phyloP scores from a whole-genome alignment of 2,888 invertebrate species.

The Synanthedon tipuliformis region DNA sequence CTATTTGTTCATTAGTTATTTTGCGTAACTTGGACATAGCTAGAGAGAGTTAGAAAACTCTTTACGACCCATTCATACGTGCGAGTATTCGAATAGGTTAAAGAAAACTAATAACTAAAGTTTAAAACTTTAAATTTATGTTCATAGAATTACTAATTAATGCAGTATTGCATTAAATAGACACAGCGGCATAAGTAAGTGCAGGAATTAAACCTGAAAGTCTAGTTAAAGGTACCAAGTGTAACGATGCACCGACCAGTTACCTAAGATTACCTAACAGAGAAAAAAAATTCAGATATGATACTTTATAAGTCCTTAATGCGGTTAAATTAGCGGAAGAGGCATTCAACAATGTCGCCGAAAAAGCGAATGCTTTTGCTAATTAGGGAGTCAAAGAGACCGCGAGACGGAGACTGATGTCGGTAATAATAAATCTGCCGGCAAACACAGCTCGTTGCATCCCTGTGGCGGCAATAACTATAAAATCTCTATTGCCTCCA shows the following conservation, averaged over 20 bases:
- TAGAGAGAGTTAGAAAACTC: too few relatives aligned
- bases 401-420: slow-evolving; percentile 27
- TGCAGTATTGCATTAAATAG: background rate
- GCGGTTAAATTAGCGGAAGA: background rate
- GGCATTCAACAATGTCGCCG: background rate
- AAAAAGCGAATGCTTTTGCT: slow-evolving; percentile 8
- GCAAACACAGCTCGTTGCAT: slow-evolving; percentile 12
- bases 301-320: background rate
- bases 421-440: slow-evolving; percentile 21
- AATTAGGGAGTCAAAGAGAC: slow-evolving; percentile 40
- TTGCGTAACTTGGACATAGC: too few relatives aligned
- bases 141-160: too few relatives aligned
- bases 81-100: too few relatives aligned
- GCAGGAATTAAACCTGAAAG: background rate
- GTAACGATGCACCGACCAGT: slow-evolving; percentile 17
- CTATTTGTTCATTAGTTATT: too few relatives aligned
- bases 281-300: slow-evolving; percentile 1
- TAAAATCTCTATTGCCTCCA: slow-evolving; percentile 25
- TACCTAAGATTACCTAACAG: slow-evolving; percentile 18
- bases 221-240: background rate
- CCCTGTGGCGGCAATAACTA: slow-evolving; percentile 12
- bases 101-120: too few relatives aligned
- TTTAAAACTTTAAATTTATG: too few relatives aligned
- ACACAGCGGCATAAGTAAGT: background rate
- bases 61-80: too few relatives aligned